Percentiles rank a stretch among this genome's conserved stretches.
phyloP scores from a whole-genome alignment of 1,140 invertebrate species.

The Scaptomyza pallida region DNA sequence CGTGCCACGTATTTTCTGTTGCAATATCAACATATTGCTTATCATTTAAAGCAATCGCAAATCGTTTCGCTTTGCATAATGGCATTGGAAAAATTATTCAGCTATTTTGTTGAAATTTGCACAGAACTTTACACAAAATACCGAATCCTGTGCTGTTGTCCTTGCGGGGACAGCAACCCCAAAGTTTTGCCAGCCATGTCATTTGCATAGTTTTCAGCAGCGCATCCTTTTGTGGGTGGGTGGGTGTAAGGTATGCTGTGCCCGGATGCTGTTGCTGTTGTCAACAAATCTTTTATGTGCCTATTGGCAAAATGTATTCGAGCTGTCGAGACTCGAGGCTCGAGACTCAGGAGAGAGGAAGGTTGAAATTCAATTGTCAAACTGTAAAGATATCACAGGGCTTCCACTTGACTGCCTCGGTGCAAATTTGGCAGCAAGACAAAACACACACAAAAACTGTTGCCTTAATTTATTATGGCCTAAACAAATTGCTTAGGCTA shows the following conservation, averaged over 20 bases:
- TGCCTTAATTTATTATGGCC: slow-evolving; percentile 70
- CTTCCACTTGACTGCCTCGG: slow-evolving; percentile 62
- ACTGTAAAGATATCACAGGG: slow-evolving; percentile 72
- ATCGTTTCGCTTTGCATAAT: slow-evolving; percentile 80
- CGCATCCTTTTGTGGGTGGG: slow-evolving; percentile 32
- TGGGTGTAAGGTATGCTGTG: slow-evolving; percentile 7
- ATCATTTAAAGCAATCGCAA: slow-evolving; percentile 80
- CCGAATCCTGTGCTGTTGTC: slow-evolving; percentile 36
- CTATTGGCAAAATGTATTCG: slow-evolving; percentile 75
- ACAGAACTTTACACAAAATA: slow-evolving; percentile 35
- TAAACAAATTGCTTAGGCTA: slow-evolving; percentile 54
- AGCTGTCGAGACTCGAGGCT: background rate
- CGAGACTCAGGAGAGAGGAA: slow-evolving; percentile 2
- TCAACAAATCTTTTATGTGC: slow-evolving; percentile 80
- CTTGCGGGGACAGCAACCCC: slow-evolving; percentile 41
- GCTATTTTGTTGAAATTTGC: slow-evolving; percentile 44
- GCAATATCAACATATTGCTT: slow-evolving; percentile 67
- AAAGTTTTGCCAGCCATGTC: slow-evolving; percentile 79
- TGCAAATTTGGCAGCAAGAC: slow-evolving; percentile 19
- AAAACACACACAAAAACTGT: slow-evolving; percentile 40
- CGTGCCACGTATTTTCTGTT: background rate
- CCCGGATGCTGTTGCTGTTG: slow-evolving; percentile 65
- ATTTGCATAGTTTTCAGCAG: slow-evolving; percentile 77
- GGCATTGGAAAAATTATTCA: slow-evolving; percentile 57
- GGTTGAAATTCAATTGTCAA: slow-evolving; percentile 76